Evolutionary conservation across 30 jellyfish, hydroid and myxozoan species (phyloP).

Genomic region (Pseudorhiza aurosa): DNA sequence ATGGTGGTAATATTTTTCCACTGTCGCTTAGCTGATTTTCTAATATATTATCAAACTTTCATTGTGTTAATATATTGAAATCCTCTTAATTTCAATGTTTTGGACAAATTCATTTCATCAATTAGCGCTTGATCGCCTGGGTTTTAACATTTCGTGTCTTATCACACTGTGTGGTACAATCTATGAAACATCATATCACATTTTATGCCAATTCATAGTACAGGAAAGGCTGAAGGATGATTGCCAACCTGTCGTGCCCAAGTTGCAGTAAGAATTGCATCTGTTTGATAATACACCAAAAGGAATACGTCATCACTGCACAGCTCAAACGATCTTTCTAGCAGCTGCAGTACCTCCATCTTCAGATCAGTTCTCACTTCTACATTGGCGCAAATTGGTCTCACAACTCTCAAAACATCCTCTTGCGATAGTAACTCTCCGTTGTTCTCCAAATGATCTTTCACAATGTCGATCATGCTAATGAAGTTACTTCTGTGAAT

Average conservation of each 20-base stretch:
- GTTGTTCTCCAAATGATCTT: conserved; percentile 41
- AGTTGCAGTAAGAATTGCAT: conserved; percentile 63
- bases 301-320: conserved; percentile 78
- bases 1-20: no score
- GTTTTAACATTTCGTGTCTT: no score
- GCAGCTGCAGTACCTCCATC: conserved; percentile 59
- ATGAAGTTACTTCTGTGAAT: background rate
- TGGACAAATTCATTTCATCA: no score
- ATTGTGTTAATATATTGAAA: no score
- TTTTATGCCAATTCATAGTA: background rate
- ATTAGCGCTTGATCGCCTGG: no score
- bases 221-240: background rate
- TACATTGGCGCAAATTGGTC: conserved; percentile 86
- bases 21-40: no score
- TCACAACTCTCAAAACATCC: conserved; percentile 78
- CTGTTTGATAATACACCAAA: conserved; percentile 76
- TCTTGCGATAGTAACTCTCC: conserved; percentile 69
- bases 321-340: conserved; percentile 74
- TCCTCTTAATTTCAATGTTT: no score
- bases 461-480: conserved; percentile 38
- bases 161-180: no score
- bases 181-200: no score
- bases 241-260: conserved; percentile 79
- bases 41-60: no score
- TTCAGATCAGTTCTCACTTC: conserved; percentile 65